Evolutionary conservation across 2,888 invertebrate species (phyloP), one percentile per base, ranked within the genome.

Genomic region (Kuschelorhynchus macadamiae): DNA sequence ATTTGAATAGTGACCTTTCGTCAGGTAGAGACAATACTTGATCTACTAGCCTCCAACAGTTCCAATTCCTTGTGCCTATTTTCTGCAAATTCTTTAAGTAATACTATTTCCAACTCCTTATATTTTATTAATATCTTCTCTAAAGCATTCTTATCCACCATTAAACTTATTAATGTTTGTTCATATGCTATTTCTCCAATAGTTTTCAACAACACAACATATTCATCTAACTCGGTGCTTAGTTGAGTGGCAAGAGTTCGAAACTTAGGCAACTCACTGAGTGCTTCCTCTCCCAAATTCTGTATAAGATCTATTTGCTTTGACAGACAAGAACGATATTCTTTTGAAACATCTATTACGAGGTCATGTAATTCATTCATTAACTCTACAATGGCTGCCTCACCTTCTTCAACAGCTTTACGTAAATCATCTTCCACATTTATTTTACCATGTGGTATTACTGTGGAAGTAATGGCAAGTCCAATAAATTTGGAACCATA

Each of bases 251-350:
- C 81, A 50, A 77, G 57, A 11, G 76, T 74, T 59, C 83, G 67
- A 72, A 79, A 80, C 63, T 79, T 72, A 0, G 80, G 79, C 30
- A 83, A 65, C 52, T 81, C 78, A 62, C 81, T 81, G 79, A 81
- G 81, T 42, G 76, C 75, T 64, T 78, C 76, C 1, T 81, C 78
- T 0, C 80, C 80, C 16, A 75, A 50, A 41, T 61, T 67, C 52
- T 76, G 60, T 3, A 79, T 80, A 33, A 83, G 74, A 62, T 81
- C 79, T 11, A 83, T 83, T 77, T 83, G 83, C 62, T 78, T 78
- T n/a, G 71, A 67, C 9, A 83, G 67, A 67, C 80, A 81, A 14
- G 74, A 71, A 49, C 81, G 77, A 68, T 83, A 83, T 67, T 81
- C 80, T 44, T 77, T 72, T 59, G 81, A 80, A 3, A 79, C 76